These are phyloP conservation scores for Harpagoxenus sublaevis DNA, from an alignment of 2,888 invertebrate species.

Conservation along the genomic window DNA sequence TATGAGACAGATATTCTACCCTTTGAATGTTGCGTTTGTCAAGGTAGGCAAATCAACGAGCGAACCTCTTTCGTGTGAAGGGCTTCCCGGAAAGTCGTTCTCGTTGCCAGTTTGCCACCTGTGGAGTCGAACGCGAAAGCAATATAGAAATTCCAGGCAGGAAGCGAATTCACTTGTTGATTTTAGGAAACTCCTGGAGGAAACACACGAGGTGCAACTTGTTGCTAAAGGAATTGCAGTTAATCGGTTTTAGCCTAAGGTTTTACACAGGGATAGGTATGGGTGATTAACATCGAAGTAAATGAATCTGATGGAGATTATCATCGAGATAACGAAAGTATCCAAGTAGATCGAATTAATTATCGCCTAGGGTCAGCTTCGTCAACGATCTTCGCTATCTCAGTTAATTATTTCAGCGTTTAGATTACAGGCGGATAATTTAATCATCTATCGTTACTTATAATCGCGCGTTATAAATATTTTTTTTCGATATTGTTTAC, in stretches of 20 bases:
- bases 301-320: conserved; percentile 1
- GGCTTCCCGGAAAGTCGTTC: conserved; percentile 38
- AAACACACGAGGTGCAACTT: conserved; percentile 79
- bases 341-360: not conserved
- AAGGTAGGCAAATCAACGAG: conserved; percentile 18
- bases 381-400: conserved; percentile 4
- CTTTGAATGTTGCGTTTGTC: not conserved
- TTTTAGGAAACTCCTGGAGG: conserved; percentile 78
- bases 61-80: not conserved
- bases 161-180: conserved; percentile 82
- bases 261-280: conserved; percentile 4
- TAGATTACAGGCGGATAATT: not conserved
- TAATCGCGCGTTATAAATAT: conserved; percentile 1
- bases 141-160: conserved; percentile 81
- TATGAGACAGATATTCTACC: not conserved
- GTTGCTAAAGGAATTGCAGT: conserved; percentile 77
- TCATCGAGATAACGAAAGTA: not conserved
- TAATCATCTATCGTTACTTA: not conserved
- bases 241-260: conserved; percentile 22
- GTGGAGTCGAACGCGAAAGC: conserved; percentile 79
- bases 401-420: not conserved
- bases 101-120: conserved; percentile 78
- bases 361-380: conserved; percentile 23
- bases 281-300: not conserved
- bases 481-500: not conserved